Conservation (phyloP, 2,888 invertebrate genomes). For the Lissocephala sabroskyi region DNA sequence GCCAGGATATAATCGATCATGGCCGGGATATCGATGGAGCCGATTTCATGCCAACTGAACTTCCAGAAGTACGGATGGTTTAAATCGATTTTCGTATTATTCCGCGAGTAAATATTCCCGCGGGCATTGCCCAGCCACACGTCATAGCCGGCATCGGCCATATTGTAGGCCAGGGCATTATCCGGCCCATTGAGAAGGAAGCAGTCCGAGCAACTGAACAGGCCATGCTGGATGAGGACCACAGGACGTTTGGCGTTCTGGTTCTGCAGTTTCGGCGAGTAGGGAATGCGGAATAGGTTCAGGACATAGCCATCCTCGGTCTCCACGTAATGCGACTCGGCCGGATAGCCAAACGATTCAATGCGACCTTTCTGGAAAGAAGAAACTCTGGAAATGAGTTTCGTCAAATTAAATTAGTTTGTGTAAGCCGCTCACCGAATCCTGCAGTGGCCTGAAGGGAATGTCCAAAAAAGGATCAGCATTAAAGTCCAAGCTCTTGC, state of each 20-base stretch:
- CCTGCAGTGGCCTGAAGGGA: constrained; percentile 47
- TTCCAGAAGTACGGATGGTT: constrained; percentile 64
- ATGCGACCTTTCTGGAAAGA: constrained; percentile 55
- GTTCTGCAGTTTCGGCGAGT: constrained; percentile 68
- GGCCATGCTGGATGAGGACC: constrained; percentile 85
- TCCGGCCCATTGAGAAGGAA: constrained; percentile 82
- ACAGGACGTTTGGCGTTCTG: constrained; percentile 72
- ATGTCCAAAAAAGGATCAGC: constrained; percentile 47
- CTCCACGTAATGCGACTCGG: constrained; percentile 80
- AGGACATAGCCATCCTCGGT: constrained; percentile 90
- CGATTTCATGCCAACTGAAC: constrained; percentile 76
- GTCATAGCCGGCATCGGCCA: constrained; percentile 74
- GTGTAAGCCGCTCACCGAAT: constrained; percentile 29
- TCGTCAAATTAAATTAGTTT: not conserved
- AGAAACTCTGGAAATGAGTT: not conserved
- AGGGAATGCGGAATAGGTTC: constrained; percentile 85
- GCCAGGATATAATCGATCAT: constrained; percentile 76
- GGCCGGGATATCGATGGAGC: constrained; percentile 76
- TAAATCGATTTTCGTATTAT: constrained; percentile 71
- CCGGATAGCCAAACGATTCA: constrained; percentile 74
- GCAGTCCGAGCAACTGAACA: constrained; percentile 78
- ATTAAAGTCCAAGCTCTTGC: not conserved
- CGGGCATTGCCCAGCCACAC: constrained; percentile 79
- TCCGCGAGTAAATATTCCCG: constrained; percentile 77
- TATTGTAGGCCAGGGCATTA: constrained; percentile 75